These are phyloP conservation scores for Hylaeus anthracinus DNA, from an alignment of 1,140 invertebrate genomes.

Conservation along the genomic window DNA sequence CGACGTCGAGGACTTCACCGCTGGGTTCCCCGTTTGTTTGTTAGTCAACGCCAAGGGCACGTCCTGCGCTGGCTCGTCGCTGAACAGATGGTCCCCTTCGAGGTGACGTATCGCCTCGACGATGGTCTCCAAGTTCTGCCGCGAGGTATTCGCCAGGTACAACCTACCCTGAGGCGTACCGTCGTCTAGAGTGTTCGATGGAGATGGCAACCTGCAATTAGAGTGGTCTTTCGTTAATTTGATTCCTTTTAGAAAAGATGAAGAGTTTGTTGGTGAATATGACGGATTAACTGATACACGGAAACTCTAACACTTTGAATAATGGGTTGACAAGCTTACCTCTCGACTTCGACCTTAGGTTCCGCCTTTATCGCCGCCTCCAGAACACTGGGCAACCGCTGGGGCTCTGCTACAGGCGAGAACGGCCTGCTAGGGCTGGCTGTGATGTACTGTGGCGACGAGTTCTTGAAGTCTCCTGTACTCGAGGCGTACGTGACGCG, in stretches of 20 bases:
- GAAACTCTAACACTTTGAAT: neutral
- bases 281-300: too few species aligned
- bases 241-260: too few species aligned
- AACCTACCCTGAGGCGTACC: constrained; percentile 82
- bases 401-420: constrained; percentile 71
- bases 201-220: constrained; percentile 81
- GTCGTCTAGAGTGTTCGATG: constrained; percentile 82
- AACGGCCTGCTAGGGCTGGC: constrained; percentile 73
- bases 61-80: constrained; percentile 86
- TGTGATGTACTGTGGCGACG: constrained; percentile 70
- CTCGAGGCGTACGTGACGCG: constrained; percentile 66
- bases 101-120: constrained; percentile 98
- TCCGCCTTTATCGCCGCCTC: constrained; percentile 93
- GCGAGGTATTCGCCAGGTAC: constrained; percentile 90
- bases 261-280: too few species aligned
- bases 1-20: constrained; percentile 41
- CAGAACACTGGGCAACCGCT: constrained; percentile 85
- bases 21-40: constrained; percentile 71
- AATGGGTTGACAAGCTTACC: constrained; percentile 65
- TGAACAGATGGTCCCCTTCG: constrained; percentile 95
- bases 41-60: constrained; percentile 89
- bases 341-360: constrained; percentile 91
- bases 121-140: constrained; percentile 97
- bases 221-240: neutral
- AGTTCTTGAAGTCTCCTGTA: constrained; percentile 61